phyloP scores from a whole-genome alignment of 1,140 invertebrate genomes.

The Scaptomyza hsui region DNA sequence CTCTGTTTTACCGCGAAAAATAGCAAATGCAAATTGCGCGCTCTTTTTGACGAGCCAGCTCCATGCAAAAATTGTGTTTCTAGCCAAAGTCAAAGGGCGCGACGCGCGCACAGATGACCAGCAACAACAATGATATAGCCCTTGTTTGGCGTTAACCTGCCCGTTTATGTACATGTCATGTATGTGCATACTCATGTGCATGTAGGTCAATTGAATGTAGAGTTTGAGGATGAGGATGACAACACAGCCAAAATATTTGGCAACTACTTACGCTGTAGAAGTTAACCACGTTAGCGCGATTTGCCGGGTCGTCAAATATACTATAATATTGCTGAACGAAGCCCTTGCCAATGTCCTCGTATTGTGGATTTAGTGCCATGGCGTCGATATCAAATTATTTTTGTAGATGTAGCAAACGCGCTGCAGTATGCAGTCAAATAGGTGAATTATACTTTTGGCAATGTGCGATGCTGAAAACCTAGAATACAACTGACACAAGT shows the following conservation, averaged over 20 bases:
- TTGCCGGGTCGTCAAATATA: slow-evolving; percentile 93
- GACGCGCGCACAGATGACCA: slow-evolving; percentile 54
- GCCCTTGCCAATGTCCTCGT: slow-evolving; percentile 95
- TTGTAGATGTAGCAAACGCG: background rate
- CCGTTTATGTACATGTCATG: background rate
- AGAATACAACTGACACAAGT: slow-evolving; percentile 7
- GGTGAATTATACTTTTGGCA: background rate
- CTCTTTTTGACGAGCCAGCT: slow-evolving; percentile 50
- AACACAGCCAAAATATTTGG: slow-evolving; percentile 10
- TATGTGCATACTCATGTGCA: background rate
- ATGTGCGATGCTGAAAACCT: slow-evolving; percentile 13
- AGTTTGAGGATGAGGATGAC: slow-evolving; percentile 12
- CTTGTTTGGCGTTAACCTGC: background rate
- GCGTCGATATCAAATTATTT: slow-evolving; percentile 35
- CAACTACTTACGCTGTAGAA: slow-evolving; percentile 95
- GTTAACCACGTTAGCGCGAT: slow-evolving; percentile 91
- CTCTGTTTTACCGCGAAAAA: background rate
- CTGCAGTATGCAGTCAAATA: slow-evolving; percentile 17
- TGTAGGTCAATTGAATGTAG: slow-evolving; percentile 14
- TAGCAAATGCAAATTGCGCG: slow-evolving; percentile 51
- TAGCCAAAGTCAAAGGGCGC: slow-evolving; percentile 50
- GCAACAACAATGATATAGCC: slow-evolving; percentile 6
- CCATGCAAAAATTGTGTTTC: slow-evolving; percentile 24
- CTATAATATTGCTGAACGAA: slow-evolving; percentile 97
- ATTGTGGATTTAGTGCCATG: slow-evolving; percentile 95